Percentiles rank a stretch among this genome's conserved stretches.
Conservation (phyloP, 2,113 vertebrate genomes). For the Fulmarus glacialis region DNA sequence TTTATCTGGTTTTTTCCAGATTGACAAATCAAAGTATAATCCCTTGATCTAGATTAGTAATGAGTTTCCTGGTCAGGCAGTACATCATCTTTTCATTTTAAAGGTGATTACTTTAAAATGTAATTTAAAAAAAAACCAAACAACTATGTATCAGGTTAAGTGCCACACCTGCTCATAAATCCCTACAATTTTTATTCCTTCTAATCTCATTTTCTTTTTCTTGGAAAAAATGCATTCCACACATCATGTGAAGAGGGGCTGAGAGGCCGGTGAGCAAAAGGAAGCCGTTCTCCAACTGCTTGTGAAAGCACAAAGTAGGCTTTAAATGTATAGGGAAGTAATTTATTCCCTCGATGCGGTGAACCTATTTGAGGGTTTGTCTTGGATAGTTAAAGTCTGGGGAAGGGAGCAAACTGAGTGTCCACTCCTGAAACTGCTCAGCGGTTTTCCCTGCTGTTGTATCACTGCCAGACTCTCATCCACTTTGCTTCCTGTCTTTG, state of each 20-base stretch:
- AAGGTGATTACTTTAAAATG: not conserved
- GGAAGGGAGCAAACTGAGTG: not conserved
- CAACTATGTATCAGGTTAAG: not conserved
- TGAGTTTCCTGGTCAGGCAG: not conserved
- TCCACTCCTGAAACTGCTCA: fast-evolving
- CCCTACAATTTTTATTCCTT: not conserved
- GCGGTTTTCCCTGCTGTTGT: not conserved
- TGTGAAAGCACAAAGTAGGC: not conserved
- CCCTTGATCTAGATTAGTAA: not conserved
- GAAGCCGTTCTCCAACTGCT: not conserved
- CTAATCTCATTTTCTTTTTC: not conserved
- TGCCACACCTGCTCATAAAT: not conserved
- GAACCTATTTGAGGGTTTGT: not conserved
- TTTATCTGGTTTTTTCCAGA: not conserved
- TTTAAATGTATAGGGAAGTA: not conserved
- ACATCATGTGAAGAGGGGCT: not conserved
- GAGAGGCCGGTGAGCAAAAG: not conserved
- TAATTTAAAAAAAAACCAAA: not conserved
- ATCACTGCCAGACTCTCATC: not conserved
- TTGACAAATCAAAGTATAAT: not conserved
- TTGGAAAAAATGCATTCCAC: not conserved
- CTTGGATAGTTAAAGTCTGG: not conserved
- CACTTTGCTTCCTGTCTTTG: not conserved
- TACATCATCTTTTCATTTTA: not conserved
- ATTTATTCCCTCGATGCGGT: not conserved